These are phyloP conservation scores for Bagarius yarrelli DNA, from an alignment of 2,113 vertebrate species.

Conservation along the genomic window DNA sequence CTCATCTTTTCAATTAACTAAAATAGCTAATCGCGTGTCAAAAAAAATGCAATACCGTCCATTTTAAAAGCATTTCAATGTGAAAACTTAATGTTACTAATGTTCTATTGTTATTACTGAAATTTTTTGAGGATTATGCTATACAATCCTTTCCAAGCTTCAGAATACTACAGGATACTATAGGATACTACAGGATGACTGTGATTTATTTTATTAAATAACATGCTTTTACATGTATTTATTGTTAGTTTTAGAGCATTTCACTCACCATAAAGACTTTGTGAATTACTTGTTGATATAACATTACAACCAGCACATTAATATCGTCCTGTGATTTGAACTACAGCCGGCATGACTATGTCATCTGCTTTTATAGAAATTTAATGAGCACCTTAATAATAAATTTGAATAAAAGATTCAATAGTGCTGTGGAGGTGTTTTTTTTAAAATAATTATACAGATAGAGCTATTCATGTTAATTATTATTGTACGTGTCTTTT, in stretches of 20 bases:
- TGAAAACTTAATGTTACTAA: neutral
- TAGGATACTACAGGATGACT: too few relatives aligned
- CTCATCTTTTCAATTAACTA: neutral
- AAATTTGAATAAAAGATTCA: neutral
- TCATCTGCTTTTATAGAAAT: neutral
- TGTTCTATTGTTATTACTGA: neutral
- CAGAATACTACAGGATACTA: too few relatives aligned
- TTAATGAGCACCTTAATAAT: neutral
- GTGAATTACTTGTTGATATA: neutral
- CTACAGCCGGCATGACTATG: neutral
- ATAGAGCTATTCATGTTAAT: conserved; percentile 3
- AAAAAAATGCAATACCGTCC: neutral
- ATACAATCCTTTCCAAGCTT: neutral
- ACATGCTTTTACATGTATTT: neutral
- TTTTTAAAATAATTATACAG: neutral
- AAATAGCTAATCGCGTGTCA: neutral
- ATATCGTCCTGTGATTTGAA: neutral
- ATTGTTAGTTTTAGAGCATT: neutral
- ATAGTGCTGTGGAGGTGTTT: neutral
- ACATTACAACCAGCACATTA: neutral
- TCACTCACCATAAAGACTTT: neutral
- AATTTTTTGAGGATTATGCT: neutral
- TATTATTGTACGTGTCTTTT: neutral
- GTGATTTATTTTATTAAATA: neutral
- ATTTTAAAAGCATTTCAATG: neutral